Evolutionary conservation across 2,797 vertebrate genomes (phyloP).

Genomic region (Parotocinclus haroldoi): DNA sequence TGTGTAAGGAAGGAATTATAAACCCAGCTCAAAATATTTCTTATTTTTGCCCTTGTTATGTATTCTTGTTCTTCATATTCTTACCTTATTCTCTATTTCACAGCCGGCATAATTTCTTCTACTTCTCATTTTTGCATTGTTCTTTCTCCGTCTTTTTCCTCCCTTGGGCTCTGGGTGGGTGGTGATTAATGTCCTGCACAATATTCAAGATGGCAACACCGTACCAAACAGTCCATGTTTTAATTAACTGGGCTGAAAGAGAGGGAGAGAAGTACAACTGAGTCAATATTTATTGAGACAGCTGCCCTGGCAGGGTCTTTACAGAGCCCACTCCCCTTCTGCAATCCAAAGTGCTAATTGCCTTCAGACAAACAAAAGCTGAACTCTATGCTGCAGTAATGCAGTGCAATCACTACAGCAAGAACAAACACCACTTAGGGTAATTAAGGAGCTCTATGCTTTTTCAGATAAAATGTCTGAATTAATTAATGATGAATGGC

Average conservation of each 20-base stretch:
- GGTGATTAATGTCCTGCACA: slow-evolving; percentile 64
- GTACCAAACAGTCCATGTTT: slow-evolving; percentile 62
- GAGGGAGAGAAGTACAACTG: slow-evolving; percentile 49
- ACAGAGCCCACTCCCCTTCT: slow-evolving; percentile 35
- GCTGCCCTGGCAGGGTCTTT: slow-evolving; percentile 52
- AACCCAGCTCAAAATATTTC: too few species aligned
- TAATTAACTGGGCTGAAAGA: slow-evolving; percentile 64
- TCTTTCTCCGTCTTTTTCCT: neutral
- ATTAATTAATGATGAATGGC: slow-evolving; percentile 5
- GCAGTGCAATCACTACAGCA: slow-evolving; percentile 53
- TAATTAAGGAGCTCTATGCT: slow-evolving; percentile 1
- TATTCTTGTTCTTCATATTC: too few species aligned
- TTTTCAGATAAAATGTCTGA: neutral
- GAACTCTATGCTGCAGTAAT: slow-evolving; percentile 45
- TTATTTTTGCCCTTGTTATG: too few species aligned
- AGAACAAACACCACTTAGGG: slow-evolving; percentile 34
- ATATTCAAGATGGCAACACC: slow-evolving; percentile 62
- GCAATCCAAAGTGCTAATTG: slow-evolving; percentile 63
- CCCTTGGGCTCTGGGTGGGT: slow-evolving; percentile 41
- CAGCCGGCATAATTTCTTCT: neutral
- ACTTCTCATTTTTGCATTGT: neutral
- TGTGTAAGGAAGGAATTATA: too few species aligned
- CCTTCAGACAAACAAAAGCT: slow-evolving; percentile 60
- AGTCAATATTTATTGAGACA: slow-evolving; percentile 69
- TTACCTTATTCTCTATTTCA: too few species aligned